phyloP scores from a whole-genome alignment of 2,888 invertebrate genomes.

The Choristoneura rosaceana region DNA sequence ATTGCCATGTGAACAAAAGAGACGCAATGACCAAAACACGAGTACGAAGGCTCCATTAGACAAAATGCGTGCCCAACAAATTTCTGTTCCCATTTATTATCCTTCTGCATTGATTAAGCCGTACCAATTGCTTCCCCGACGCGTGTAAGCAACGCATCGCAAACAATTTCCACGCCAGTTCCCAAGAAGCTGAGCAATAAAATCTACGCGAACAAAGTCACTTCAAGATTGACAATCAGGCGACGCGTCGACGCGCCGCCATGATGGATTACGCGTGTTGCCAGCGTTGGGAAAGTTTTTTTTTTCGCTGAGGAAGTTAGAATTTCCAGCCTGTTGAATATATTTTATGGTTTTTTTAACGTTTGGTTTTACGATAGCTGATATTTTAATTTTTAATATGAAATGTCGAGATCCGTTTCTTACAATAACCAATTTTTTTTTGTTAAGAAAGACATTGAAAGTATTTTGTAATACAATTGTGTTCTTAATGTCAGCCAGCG shows the following conservation, averaged over 20 bases:
- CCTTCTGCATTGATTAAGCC: conserved; percentile 1
- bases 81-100: neutral
- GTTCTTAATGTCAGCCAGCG: too few species aligned
- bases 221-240: conserved; percentile 67
- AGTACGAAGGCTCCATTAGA: neutral
- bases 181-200: conserved; percentile 58
- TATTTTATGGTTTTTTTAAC: neutral
- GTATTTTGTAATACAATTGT: too few species aligned
- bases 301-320: neutral
- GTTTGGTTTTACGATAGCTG: neutral
- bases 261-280: conserved; percentile 59
- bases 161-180: conserved; percentile 50
- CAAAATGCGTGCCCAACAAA: neutral
- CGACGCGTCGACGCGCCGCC: conserved; percentile 59
- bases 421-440: too few species aligned
- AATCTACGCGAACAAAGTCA: conserved; percentile 51
- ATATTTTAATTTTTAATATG: neutral
- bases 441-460: too few species aligned
- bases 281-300: conserved; percentile 16
- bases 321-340: neutral
- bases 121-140: neutral
- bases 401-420: neutral
- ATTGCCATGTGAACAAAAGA: neutral
- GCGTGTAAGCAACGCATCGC: conserved; percentile 37
- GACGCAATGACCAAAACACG: neutral